Evolutionary conservation across 2,113 vertebrate species (phyloP).

Genomic region (Channa argus): DNA sequence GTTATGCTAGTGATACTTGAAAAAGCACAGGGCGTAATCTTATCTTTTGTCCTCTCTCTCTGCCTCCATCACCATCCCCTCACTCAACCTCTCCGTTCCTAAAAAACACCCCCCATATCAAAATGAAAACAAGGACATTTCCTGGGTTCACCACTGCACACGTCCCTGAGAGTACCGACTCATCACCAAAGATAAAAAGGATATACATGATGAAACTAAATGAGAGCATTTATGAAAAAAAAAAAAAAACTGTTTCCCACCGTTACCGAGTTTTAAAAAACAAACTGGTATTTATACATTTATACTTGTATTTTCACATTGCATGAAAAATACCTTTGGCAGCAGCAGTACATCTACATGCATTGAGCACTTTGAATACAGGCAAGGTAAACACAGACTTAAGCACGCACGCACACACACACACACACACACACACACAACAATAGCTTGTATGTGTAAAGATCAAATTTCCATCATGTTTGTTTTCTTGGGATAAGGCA

Average conservation of each 20-base stretch:
- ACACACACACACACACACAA: conserved; percentile 54
- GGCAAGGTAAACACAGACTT: conserved; percentile 60
- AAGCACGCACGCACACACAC: conserved; percentile 36
- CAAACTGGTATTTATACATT: no score
- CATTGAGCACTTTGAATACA: conserved; percentile 60
- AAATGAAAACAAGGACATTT: conserved; percentile 60
- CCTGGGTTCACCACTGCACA: conserved; percentile 4
- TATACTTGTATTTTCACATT: conserved; percentile 5
- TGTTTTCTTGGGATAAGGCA: conserved; percentile 84
- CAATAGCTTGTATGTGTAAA: conserved; percentile 80
- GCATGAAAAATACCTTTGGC: conserved; percentile 39
- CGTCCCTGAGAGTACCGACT: neutral
- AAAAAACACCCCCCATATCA: conserved; percentile 44
- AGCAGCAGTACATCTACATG: conserved; percentile 31
- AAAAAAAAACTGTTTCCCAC: neutral
- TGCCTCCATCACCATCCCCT: neutral
- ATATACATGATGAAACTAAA: neutral
- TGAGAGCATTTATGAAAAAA: neutral
- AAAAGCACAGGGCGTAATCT: conserved; percentile 24
- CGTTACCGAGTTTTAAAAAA: no score
- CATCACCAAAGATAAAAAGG: conserved; percentile 9
- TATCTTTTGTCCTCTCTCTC: conserved; percentile 3
- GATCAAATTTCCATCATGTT: conserved; percentile 85
- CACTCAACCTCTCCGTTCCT: conserved; percentile 1
- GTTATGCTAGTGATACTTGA: neutral